Evolutionary conservation across 2,113 vertebrate species (phyloP).

Genomic region (Bufo gargarizans): DNA sequence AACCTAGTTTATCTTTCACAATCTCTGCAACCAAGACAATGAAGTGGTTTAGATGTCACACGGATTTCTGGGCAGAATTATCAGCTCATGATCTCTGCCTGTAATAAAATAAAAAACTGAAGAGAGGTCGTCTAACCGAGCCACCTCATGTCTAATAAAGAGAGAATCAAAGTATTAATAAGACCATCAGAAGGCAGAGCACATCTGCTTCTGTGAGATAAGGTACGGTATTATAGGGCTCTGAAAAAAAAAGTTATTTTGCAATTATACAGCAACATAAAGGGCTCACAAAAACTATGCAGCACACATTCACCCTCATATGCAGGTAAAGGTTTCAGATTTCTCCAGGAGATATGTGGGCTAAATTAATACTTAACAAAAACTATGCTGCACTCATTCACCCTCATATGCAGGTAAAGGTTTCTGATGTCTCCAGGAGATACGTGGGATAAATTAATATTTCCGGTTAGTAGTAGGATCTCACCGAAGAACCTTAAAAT

Average conservation of each 20-base stretch:
- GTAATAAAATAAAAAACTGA: constrained; percentile 4
- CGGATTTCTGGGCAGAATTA: constrained; percentile 37
- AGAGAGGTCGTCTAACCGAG: constrained; percentile 1
- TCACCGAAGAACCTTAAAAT: too few relatives aligned
- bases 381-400: too few relatives aligned
- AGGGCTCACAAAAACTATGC: background rate
- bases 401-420: too few relatives aligned
- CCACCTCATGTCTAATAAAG: background rate
- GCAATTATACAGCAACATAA: background rate
- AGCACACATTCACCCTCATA: background rate
- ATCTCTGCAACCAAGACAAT: background rate
- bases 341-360: background rate
- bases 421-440: too few relatives aligned
- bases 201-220: constrained; percentile 25
- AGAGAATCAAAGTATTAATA: constrained; percentile 19
- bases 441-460: too few relatives aligned
- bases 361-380: too few relatives aligned
- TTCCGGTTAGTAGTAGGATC: too few relatives aligned
- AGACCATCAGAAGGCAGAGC: background rate
- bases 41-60: background rate
- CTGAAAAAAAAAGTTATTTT: background rate
- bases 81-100: background rate
- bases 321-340: background rate
- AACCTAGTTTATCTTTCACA: background rate
- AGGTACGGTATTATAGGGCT: background rate